phyloP scores from a whole-genome alignment of 2,113 vertebrate species.

The Crotalus helleri region DNA sequence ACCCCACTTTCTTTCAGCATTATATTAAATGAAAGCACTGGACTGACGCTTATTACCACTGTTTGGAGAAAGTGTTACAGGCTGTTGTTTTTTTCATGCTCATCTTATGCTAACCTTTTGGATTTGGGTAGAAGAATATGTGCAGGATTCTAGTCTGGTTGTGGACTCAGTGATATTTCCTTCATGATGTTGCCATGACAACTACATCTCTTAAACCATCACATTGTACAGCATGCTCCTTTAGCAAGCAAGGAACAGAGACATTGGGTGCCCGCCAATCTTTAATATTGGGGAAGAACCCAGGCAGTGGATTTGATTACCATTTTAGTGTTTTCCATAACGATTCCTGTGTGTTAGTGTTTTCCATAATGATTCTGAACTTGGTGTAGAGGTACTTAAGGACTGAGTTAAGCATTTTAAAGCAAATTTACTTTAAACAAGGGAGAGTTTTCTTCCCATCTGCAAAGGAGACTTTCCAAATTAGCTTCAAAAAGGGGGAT shows the following conservation, averaged over 20 bases:
- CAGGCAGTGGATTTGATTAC: neutral
- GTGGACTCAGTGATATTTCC: constrained; percentile 40
- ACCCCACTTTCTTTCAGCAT: neutral
- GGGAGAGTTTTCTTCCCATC: neutral
- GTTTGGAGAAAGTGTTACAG: neutral
- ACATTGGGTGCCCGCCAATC: neutral
- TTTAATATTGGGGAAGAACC: neutral
- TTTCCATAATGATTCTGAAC: neutral
- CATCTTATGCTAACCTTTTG: neutral
- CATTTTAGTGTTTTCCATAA: neutral
- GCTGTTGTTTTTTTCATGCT: neutral
- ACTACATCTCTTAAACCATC: constrained; percentile 36
- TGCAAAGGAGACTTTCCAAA: neutral
- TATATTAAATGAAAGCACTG: neutral
- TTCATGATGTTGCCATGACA: constrained; percentile 55
- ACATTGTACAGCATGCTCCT: constrained; percentile 7
- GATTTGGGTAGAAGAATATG: constrained; percentile 20
- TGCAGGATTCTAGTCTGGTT: constrained; percentile 1
- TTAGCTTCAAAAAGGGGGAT: neutral
- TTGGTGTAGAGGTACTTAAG: neutral
- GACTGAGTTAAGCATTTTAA: neutral
- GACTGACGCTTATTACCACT: neutral
- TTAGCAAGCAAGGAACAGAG: constrained; percentile 4
- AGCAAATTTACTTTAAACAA: neutral
- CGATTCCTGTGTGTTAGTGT: too few species aligned